Percentiles rank a stretch among this genome's conserved stretches.
Evolutionary conservation across 2,888 invertebrate species (phyloP).

Genomic region (Folsomia candida): DNA sequence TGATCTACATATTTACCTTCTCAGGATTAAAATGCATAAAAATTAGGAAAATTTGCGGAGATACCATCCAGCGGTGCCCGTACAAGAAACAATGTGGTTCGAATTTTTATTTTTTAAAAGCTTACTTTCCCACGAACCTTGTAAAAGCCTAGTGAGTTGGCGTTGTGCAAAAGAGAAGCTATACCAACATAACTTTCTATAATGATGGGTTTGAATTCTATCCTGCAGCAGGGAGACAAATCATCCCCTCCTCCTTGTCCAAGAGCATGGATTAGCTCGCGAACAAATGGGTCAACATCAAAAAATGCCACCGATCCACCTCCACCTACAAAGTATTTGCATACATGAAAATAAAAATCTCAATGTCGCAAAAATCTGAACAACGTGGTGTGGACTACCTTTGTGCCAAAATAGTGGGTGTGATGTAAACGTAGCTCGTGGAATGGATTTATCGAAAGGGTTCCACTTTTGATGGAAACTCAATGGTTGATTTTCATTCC

Average conservation of each 20-base stretch:
- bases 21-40: too few relatives aligned
- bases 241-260: constrained; percentile 40
- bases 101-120: too few relatives aligned
- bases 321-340: constrained; percentile 19
- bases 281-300: constrained; percentile 64
- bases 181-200: constrained; percentile 78
- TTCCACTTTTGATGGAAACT: constrained; percentile 75
- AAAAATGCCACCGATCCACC: constrained; percentile 54
- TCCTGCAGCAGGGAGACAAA: constrained; percentile 51
- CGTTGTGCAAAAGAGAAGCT: constrained; percentile 76
- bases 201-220: constrained; percentile 68
- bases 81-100: too few relatives aligned
- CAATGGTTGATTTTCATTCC: constrained; percentile 71
- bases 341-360: not conserved
- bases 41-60: too few relatives aligned
- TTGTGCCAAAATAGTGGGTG: constrained; percentile 75
- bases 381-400: constrained; percentile 51
- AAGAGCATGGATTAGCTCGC: constrained; percentile 58
- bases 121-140: constrained; percentile 82
- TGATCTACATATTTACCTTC: too few relatives aligned
- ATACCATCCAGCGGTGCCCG: too few relatives aligned
- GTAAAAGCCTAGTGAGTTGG: constrained; percentile 79
- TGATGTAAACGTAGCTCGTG: constrained; percentile 73
- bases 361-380: not conserved
- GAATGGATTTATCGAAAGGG: constrained; percentile 75